Base-by-base conservation (phyloP, 2,888 invertebrate genomes). In the Lasioglossum calceatum region DNA sequence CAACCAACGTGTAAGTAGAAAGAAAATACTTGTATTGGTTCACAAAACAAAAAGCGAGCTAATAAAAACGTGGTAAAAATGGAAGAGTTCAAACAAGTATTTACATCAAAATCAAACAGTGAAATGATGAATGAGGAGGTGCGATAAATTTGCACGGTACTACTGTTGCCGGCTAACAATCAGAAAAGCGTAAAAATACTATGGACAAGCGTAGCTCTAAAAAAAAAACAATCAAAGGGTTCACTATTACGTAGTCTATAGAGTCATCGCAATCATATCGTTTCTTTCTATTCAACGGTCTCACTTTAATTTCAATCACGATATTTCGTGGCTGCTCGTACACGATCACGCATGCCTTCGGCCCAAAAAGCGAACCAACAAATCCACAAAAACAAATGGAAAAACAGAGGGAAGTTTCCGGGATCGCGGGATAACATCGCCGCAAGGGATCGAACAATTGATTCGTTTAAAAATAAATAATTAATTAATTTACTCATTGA, bases 271-370 rank as follows among this genome's bases (percentile, higher is more conserved):
- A 84, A 77, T 70, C 73, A n/a, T 79, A 32, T 8, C 79, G 44
- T 58, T 36, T 71, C 81, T 74, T 84, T 50, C 10, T 78, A 27
- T 27, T 54, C 39, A 42, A 39, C 42, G 42, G 42, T 71, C n/a
- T 71, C 42, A 67, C 27, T 72, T 85, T 81, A 71, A 54, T 47
- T 32, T 78, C 50, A 71, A 72, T 71, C 79, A 81, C 76, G 71
- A 54, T 71, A 64, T 71, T 75, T 70, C 70, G 77, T 74, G 23
- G 64, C 32, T 27, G 32, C 61, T 50, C 76, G 83, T 79, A 82
- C 58, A 58, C 75, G 81, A 79, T 81, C 78, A 77, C 87, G 86
- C 92, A 92, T 92, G 92, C 92, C 86, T 79, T 84, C 73, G 77
- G 90, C 71, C 12, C 71, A 14, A 71, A 70, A 71, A 71, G 76